Conservation (phyloP, 2,888 invertebrate genomes). For the Nasonia oneida region DNA sequence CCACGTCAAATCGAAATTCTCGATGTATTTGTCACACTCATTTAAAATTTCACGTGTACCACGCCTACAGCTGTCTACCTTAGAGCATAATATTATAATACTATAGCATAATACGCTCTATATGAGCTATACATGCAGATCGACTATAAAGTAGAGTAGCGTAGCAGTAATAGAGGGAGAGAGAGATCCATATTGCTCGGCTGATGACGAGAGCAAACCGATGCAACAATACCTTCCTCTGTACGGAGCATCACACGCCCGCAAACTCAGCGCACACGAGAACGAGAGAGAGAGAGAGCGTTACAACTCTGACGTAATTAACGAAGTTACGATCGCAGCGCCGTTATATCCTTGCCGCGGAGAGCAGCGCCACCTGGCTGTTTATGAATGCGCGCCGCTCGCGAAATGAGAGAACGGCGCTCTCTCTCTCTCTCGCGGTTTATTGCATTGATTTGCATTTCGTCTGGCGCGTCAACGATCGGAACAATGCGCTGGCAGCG, state of each 20-base stretch:
- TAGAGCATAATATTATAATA: too few species aligned
- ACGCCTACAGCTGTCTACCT: too few species aligned
- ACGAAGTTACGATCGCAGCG: constrained; percentile 57
- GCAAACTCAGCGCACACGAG: neutral
- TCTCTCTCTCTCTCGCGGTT: neutral
- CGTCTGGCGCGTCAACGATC: constrained; percentile 29
- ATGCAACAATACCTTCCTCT: constrained; percentile 20
- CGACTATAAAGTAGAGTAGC: neutral
- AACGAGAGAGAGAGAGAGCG: neutral
- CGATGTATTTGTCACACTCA: too few species aligned
- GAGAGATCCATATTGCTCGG: neutral
- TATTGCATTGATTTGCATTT: constrained; percentile 56
- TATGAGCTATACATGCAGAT: too few species aligned
- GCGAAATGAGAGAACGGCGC: neutral
- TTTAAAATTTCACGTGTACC: too few species aligned
- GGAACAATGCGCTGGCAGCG: neutral
- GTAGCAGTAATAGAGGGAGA: neutral
- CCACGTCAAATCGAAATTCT: too few species aligned
- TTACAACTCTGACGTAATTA: constrained; percentile 51
- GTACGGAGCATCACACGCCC: neutral
- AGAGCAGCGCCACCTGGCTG: neutral
- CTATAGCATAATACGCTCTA: too few species aligned
- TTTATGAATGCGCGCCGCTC: constrained; percentile 37
- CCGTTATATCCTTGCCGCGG: constrained; percentile 27
- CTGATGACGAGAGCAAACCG: constrained; percentile 34